Percentiles rank a stretch among this genome's conserved stretches.
These are phyloP conservation scores for Chaetoderma sp. DNA, from an alignment of 2,888 invertebrate species.

Conservation along the genomic window DNA sequence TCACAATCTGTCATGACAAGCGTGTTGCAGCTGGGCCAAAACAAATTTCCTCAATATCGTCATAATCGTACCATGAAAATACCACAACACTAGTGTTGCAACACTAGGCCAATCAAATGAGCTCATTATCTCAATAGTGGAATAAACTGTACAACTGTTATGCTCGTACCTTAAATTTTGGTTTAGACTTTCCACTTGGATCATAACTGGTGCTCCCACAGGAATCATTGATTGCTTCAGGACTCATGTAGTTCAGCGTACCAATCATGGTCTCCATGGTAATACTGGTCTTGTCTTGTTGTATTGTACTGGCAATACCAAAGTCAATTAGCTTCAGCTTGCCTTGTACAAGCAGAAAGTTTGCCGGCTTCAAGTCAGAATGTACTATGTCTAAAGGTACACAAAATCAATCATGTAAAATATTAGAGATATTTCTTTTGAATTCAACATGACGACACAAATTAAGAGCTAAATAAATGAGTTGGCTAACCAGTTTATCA, in stretches of 20 bases:
- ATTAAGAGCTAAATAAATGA: too few relatives aligned
- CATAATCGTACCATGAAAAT: too few relatives aligned
- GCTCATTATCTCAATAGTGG: too few relatives aligned
- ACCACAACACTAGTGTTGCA: too few relatives aligned
- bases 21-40: too few relatives aligned
- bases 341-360: constrained; percentile 89
- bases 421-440: too few relatives aligned
- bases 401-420: constrained; percentile 38
- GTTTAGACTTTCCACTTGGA: constrained; percentile 37
- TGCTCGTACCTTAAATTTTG: constrained; percentile 65
- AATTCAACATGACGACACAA: too few relatives aligned
- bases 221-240: constrained; percentile 77
- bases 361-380: constrained; percentile 96
- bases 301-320: constrained; percentile 89
- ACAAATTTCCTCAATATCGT: too few relatives aligned
- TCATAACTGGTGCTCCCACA: constrained; percentile 40
- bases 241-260: constrained; percentile 95
- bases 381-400: constrained; percentile 98
- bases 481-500: too few relatives aligned
- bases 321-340: constrained; percentile 96
- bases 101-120: too few relatives aligned
- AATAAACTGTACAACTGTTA: too few relatives aligned
- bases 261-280: constrained; percentile 81
- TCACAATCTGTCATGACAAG: too few relatives aligned
- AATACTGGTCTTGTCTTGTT: constrained; percentile 89